Conservation (phyloP, 2,888 invertebrate genomes). For the Oscheius sp. region DNA sequence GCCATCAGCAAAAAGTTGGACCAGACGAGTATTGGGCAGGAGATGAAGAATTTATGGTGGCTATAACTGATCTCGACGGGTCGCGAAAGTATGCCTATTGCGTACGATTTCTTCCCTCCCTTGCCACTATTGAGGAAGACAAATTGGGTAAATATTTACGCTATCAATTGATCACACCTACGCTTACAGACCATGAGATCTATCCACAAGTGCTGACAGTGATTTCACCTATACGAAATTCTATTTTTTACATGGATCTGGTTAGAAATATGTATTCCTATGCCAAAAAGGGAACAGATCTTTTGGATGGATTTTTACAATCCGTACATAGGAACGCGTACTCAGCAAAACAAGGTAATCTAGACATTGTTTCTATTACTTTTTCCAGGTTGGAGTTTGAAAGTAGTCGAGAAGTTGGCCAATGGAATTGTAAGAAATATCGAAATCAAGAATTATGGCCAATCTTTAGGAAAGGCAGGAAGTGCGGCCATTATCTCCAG, state of each 20-base stretch:
- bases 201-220: constrained; percentile 32
- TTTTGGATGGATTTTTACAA: constrained; percentile 25
- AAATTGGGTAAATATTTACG: not conserved
- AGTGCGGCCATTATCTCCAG: constrained; percentile 23
- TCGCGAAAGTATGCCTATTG: constrained; percentile 34
- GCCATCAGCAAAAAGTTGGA: constrained; percentile 12
- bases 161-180: not conserved
- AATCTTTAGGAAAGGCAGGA: constrained; percentile 14
- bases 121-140: not conserved
- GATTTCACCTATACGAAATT: constrained; percentile 31
- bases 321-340: constrained; percentile 31
- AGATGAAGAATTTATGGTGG: constrained; percentile 36
- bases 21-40: constrained; percentile 22
- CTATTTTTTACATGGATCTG: constrained; percentile 35
- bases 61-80: constrained; percentile 30
- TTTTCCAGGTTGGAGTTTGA: constrained; percentile 25
- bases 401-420: constrained; percentile 28
- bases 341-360: constrained; percentile 8
- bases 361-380: not conserved
- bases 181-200: not conserved
- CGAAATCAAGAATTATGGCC: constrained; percentile 37
- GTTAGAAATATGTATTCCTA: constrained; percentile 20
- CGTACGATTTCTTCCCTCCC: constrained; percentile 12
- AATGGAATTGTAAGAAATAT: constrained; percentile 11
- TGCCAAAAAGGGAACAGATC: constrained; percentile 8